phyloP scores from a whole-genome alignment of 92 coral and sea anemone genomes.

The Porites evermanni region DNA sequence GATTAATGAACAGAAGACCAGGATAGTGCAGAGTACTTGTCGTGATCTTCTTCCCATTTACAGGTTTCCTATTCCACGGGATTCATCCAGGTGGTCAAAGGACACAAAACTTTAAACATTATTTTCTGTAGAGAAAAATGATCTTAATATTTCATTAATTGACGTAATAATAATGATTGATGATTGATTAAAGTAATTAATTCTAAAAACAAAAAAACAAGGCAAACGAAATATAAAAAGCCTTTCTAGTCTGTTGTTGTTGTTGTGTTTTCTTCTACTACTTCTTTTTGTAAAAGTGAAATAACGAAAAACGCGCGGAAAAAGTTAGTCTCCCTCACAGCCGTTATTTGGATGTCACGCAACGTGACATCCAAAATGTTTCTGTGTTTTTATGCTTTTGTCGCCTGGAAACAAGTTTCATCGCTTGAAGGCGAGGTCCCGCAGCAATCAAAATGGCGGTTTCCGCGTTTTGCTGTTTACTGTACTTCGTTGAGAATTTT shows the following conservation, averaged over 20 bases:
- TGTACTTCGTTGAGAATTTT: background rate
- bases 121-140: background rate
- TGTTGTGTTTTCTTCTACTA: too few species aligned
- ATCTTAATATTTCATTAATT: background rate
- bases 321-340: too few species aligned
- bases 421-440: constrained; percentile 23
- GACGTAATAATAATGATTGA: background rate
- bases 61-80: background rate
- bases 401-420: background rate
- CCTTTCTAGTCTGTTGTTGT: too few species aligned
- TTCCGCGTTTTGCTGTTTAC: background rate
- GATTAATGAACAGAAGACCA: background rate
- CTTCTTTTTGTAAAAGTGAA: too few species aligned
- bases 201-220: background rate
- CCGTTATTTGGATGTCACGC: too few species aligned
- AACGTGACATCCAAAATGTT: too few species aligned
- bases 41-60: background rate
- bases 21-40: background rate
- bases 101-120: background rate
- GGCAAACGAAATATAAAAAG: background rate
- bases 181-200: background rate
- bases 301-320: too few species aligned
- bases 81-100: background rate
- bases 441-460: constrained; percentile 31
- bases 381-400: background rate